Evolutionary conservation across 2,888 invertebrate species (phyloP), one percentile per base, ranked within the genome.

Genomic region (Pristionchus arcanus): DNA sequence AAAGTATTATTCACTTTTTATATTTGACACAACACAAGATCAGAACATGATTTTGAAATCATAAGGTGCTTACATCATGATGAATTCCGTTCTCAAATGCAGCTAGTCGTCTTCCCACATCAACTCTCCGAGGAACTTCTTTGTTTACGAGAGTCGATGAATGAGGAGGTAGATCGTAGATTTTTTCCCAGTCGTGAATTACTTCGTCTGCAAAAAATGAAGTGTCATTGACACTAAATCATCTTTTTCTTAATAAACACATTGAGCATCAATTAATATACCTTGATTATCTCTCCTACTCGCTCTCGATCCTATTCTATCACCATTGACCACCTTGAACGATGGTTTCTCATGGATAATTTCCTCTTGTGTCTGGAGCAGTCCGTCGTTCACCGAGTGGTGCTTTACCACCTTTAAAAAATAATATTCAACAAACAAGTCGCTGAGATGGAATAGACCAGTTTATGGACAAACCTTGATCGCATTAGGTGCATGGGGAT

Each of bases 121-220:
- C 94, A 0, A 94, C 92, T 59, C 93, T 91, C 49, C 92, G 86
- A 19, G 94, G 94, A 15, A 91, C 90, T 25, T 91, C 91, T 34
- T 85, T 93, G 37, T 91, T 91, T 15, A 93, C 93, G 85, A 95
- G 91, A 28, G 94, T 94, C 9, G 95, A 95, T 11, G 94, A 92
- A 90, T 95, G 95, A 21, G 94, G 94, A n/a, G 94, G 94, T 21
- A 95, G 91, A 68, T 94, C 94, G 91, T 95, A 94, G 90, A 94
- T 95, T 90, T 95, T 94, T 91, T 94, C 94, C 94, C 94, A 94
- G 84, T 94, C 94, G n/a, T 92, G 91, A 5, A 91, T 59, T 15
- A 83, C 89, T 13, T 81, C 83, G 5, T 81, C 81, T 81, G 81
- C 42, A 53, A 81, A n/a, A 49, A 49, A 49, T 13, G 42, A 49